Conservation (phyloP, 2,888 invertebrate species). For the Xestia sexstrigata region DNA sequence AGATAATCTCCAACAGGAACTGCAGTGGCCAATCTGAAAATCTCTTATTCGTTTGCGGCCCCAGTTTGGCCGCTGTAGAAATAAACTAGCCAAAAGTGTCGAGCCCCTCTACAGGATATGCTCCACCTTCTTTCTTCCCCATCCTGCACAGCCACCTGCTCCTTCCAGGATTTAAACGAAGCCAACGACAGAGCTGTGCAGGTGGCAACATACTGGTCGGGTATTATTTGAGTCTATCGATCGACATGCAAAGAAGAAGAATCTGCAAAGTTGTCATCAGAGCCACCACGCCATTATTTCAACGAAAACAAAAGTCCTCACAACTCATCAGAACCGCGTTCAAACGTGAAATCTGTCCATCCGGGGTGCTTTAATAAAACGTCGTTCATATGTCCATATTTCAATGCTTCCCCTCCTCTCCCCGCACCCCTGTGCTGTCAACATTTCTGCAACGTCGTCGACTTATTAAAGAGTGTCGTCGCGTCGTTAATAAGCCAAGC, state of each 20-base stretch:
- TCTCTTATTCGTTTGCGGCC: no score
- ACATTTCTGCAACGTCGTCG: conserved; percentile 65
- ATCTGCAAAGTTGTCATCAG: not conserved
- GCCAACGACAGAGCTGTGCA: no score
- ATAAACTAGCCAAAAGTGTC: no score
- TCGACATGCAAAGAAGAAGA: not conserved
- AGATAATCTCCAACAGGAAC: not conserved
- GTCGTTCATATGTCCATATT: conserved; percentile 62
- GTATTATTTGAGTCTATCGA: no score
- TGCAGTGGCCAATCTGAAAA: no score
- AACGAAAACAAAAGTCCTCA: conserved; percentile 18
- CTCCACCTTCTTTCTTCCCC: no score
- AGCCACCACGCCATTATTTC: not conserved
- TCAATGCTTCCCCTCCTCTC: conserved; percentile 44
- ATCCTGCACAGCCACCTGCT: no score
- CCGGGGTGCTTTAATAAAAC: conserved; percentile 59
- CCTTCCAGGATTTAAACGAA: no score
- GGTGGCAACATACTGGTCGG: no score
- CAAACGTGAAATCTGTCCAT: conserved; percentile 55
- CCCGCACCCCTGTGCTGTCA: conserved; percentile 48
- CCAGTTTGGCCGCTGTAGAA: no score
- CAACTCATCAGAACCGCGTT: conserved; percentile 27
- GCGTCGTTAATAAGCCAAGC: conserved; percentile 66
- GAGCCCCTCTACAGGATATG: no score
- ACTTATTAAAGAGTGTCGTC: conserved; percentile 69